Evolutionary conservation across 2,113 vertebrate genomes (phyloP).

Genomic region (Ariopsis seemanni): DNA sequence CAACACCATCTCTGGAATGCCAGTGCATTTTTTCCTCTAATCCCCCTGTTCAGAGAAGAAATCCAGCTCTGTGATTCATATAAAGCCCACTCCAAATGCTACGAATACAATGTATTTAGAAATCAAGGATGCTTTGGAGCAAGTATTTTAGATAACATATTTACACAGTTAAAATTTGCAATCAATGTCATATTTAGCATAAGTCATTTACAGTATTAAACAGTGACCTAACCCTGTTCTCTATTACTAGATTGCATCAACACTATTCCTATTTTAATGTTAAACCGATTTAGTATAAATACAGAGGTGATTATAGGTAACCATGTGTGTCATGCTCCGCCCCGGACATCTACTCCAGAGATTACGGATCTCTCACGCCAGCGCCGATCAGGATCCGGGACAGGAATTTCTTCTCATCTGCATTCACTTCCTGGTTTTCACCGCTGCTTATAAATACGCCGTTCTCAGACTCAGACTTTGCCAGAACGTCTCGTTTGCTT

Average conservation of each 20-base stretch:
- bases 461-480: no score
- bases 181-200: background rate
- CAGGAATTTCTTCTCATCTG: no score
- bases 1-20: slow-evolving; percentile 56
- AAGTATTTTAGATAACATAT: slow-evolving; percentile 12
- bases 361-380: no score
- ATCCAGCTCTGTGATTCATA: slow-evolving; percentile 50
- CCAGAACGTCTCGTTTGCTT: no score
- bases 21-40: slow-evolving; percentile 46
- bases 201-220: background rate
- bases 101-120: slow-evolving; percentile 37
- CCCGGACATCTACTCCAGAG: no score
- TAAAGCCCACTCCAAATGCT: slow-evolving; percentile 31
- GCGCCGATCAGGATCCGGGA: no score
- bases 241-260: background rate
- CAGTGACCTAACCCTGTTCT: background rate
- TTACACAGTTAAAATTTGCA: background rate
- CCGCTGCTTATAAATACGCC: no score
- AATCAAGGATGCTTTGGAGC: slow-evolving; percentile 6
- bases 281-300: no score
- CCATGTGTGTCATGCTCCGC: no score
- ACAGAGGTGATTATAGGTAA: no score
- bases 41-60: slow-evolving; percentile 41
- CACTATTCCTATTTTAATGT: background rate
- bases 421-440: no score